Base-by-base conservation (phyloP, 2,888 invertebrate genomes). In the Copidosoma aretas region DNA sequence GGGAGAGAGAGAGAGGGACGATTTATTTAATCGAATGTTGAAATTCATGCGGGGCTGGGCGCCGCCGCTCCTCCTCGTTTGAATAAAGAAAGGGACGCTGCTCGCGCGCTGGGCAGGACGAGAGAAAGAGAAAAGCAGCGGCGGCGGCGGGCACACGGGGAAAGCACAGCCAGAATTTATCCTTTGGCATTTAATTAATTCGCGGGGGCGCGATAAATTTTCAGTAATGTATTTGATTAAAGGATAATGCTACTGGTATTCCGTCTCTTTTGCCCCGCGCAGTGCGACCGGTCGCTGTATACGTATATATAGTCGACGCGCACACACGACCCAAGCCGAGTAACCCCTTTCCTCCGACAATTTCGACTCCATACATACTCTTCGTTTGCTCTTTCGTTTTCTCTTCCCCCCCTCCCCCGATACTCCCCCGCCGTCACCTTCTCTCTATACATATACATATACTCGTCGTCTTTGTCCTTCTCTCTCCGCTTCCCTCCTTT, bases 171-270 rank as follows among this genome's bases (percentile, higher is more conserved):
- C 80, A 81, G 80, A 82, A 82, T 82, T 82, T 80, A 82, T 82
- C 80, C 82, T 83, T 83, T 79, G 82, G 82, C 82, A 81, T 82
- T 82, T 82, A 82, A 82, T 83, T 82, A 82, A 81, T 82, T 82
- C 81, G 79, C 80, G 78, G 79, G 75, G 75, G 77, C 77, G 79
- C 82, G 80, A 83, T 83, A 83, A 83, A 82, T 83, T 82, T 81
- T 80, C 79, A 75, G 80, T 82, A 82, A 83, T 82, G 82, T 82
- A 82, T 83, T 83, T 83, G 82, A 82, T 82, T 82, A 82, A 82
- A 82, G 82, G 82, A 83, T 82, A 83, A 82, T 82, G 81, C 82
- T 79, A 78, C 78, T 75, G 77, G 78, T 78, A 79, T 79, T 79
- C 77, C 74, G 77, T 76, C 73, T 73, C 73, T 46, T 12, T 14